These are phyloP conservation scores for Acanthaster planci DNA, from an alignment of 35 echinoderm and acorn worm species.

Conservation along the genomic window DNA sequence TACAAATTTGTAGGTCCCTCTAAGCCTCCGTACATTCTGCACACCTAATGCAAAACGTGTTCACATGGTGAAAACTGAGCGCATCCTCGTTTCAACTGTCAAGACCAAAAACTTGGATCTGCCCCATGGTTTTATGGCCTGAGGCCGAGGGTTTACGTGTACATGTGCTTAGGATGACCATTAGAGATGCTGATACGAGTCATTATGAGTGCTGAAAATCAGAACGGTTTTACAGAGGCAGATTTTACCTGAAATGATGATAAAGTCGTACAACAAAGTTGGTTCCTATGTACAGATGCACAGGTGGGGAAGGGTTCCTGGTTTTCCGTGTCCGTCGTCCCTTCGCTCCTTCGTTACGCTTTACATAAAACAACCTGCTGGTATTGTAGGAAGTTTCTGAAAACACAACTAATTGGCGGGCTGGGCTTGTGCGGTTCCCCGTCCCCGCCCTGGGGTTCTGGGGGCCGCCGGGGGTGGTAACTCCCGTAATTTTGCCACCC, in stretches of 20 bases:
- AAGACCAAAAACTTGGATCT: no score
- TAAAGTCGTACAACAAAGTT: conserved; percentile 41
- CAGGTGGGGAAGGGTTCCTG: not conserved
- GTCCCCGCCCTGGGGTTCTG: not conserved
- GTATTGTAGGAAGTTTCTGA: not conserved
- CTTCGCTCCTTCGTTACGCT: conserved; percentile 9
- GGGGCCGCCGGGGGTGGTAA: conserved; percentile 56
- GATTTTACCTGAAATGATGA: conserved; percentile 9
- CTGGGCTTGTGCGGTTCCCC: not conserved
- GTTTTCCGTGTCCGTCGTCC: not conserved
- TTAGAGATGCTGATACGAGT: no score
- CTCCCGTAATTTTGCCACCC: conserved; percentile 46
- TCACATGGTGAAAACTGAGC: no score
- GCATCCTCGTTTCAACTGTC: no score
- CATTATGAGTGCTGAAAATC: not conserved
- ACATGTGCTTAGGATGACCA: no score
- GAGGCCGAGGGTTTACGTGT: no score
- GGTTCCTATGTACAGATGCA: conserved; percentile 32
- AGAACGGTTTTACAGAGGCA: not conserved
- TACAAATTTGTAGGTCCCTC: no score
- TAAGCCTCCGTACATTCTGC: no score
- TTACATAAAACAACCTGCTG: not conserved
- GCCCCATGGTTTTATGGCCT: no score
- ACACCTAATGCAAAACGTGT: no score
- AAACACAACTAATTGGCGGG: not conserved